These are phyloP conservation scores for Probaryconus sp. DNA, from an alignment of 1,140 invertebrate genomes.

Conservation along the genomic window DNA sequence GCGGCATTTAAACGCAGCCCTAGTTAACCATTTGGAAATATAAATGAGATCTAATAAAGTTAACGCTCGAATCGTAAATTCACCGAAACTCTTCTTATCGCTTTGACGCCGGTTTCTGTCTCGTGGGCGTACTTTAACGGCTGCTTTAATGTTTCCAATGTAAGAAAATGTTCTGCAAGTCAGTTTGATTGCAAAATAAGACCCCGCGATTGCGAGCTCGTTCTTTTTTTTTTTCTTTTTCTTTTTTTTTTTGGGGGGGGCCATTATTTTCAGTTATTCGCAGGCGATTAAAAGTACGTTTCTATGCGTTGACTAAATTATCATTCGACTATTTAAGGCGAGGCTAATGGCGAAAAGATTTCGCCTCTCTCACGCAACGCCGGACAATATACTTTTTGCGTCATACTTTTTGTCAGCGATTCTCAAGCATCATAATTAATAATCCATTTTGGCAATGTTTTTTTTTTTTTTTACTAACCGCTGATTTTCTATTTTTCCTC, in stretches of 20 bases:
- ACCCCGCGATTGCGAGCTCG: conserved; percentile 7
- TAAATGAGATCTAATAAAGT: conserved; percentile 20
- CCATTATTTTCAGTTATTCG: conserved; percentile 26
- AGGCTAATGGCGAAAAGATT: conserved; percentile 48
- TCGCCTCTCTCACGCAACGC: conserved; percentile 13
- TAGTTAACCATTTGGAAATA: conserved; percentile 8
- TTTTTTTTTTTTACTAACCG: conserved; percentile 67
- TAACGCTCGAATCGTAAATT: conserved; percentile 23
- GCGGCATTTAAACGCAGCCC: conserved; percentile 1
- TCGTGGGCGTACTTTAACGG: conserved; percentile 15
- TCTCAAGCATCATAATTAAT: conserved; percentile 77
- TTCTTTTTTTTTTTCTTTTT: conserved; percentile 5
- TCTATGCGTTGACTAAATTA: conserved; percentile 22
- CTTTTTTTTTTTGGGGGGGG: conserved; percentile 3
- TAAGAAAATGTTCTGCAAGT: conserved; percentile 27
- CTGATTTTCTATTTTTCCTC: conserved; percentile 25
- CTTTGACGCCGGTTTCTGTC: background rate
- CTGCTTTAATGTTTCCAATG: conserved; percentile 17
- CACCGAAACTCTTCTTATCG: conserved; percentile 8
- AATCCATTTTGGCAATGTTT: conserved; percentile 74
- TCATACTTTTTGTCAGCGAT: conserved; percentile 29
- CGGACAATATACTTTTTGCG: conserved; percentile 35
- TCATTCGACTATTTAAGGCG: conserved; percentile 31
- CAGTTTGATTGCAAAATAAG: conserved; percentile 22
- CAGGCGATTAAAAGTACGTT: conserved; percentile 25